Percentiles rank a stretch among this genome's conserved stretches.
phyloP scores from a whole-genome alignment of 2,797 vertebrate species.

The Pseudochromis fuscus region DNA sequence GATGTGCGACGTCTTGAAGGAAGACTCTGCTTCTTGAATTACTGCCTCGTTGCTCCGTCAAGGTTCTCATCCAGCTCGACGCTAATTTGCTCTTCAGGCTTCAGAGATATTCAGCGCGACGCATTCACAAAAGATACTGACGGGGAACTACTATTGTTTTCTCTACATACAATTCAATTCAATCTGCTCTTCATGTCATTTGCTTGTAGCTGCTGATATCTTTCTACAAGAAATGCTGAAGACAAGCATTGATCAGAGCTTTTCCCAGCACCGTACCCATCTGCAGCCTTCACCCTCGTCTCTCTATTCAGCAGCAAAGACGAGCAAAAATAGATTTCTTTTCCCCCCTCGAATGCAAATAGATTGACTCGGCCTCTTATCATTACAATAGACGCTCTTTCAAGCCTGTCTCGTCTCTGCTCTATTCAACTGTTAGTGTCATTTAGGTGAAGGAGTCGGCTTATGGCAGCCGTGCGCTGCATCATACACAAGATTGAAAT shows the following conservation, averaged over 20 bases:
- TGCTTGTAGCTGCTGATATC: conserved; percentile 35
- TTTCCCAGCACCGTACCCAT: conserved; percentile 9
- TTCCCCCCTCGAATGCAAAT: conserved; percentile 68
- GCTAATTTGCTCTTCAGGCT: neutral
- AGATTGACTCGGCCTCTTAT: conserved; percentile 71
- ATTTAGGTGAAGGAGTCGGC: conserved; percentile 67
- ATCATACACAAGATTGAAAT: conserved; percentile 71
- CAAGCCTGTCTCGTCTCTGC: conserved; percentile 37
- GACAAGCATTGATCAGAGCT: conserved; percentile 50
- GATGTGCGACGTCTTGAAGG: conserved; percentile 21
- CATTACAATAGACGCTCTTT: conserved; percentile 60
- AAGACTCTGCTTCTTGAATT: conserved; percentile 30
- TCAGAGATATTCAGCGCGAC: neutral
- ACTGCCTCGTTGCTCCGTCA: neutral
- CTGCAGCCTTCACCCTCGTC: conserved; percentile 25
- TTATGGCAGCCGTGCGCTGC: conserved; percentile 46
- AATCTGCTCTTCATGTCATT: conserved; percentile 18
- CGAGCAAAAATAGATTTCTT: conserved; percentile 62
- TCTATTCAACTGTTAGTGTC: conserved; percentile 67
- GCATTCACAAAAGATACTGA: neutral
- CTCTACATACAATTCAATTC: neutral
- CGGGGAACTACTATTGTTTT: conserved; percentile 1
- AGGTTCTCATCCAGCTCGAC: conserved; percentile 1
- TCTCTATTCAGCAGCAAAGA: conserved; percentile 28
- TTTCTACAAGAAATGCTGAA: conserved; percentile 18